A percentile compares a stretch with the other conserved stretches of the same genome.
Conservation (phyloP, 2,113 vertebrate genomes). For the Solea senegalensis region DNA sequence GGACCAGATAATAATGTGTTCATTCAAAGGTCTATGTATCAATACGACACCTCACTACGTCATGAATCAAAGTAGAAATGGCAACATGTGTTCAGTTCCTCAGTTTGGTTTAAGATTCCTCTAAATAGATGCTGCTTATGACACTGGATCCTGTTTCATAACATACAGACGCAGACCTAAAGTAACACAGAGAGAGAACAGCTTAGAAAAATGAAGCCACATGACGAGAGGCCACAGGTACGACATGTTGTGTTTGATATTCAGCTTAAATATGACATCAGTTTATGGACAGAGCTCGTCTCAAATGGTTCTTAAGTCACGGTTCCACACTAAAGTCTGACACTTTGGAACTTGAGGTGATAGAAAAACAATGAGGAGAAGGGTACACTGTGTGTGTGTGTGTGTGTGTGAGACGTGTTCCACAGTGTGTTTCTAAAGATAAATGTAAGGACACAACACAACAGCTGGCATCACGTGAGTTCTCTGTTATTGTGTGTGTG, state of each 20-base stretch:
- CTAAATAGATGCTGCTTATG: neutral
- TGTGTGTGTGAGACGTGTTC: neutral
- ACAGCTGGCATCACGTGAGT: slow-evolving; percentile 17
- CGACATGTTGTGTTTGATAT: neutral
- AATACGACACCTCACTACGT: too few species aligned
- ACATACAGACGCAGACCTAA: neutral
- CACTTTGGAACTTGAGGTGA: neutral
- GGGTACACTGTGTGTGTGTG: neutral
- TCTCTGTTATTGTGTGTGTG: slow-evolving; percentile 10
- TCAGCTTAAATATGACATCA: neutral
- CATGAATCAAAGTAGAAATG: too few species aligned
- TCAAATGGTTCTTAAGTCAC: neutral
- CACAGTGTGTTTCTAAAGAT: slow-evolving; percentile 44
- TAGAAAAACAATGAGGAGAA: neutral
- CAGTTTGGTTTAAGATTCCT: neutral
- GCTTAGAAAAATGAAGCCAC: neutral
- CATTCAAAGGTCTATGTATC: too few species aligned
- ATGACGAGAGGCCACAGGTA: neutral
- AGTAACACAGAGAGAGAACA: neutral
- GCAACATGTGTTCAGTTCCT: too few species aligned
- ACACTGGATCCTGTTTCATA: neutral
- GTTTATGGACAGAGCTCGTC: neutral
- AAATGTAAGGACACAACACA: slow-evolving; percentile 14
- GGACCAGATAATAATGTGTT: too few species aligned
- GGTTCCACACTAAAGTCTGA: neutral